Conservation (phyloP, 2,888 invertebrate species). For the Chymomyza fuscimana region DNA sequence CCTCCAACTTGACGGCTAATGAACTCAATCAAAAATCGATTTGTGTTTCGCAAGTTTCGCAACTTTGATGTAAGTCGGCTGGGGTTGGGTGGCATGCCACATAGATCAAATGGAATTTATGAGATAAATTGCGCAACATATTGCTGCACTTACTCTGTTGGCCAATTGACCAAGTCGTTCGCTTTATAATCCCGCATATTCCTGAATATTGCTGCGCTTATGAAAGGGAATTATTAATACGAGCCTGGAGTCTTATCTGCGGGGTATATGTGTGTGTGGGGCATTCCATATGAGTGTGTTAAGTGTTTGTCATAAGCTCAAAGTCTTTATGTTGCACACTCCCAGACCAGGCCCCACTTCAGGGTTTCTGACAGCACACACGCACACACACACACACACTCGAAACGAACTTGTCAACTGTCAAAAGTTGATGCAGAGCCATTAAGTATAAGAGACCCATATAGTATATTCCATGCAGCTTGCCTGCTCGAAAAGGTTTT, state of each 20-base stretch:
- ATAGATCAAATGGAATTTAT: slow-evolving; percentile 75
- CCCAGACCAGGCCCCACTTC: neutral
- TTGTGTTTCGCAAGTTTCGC: slow-evolving; percentile 57
- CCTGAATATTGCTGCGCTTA: slow-evolving; percentile 21
- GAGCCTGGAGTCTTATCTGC: slow-evolving; percentile 22
- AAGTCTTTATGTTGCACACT: slow-evolving; percentile 37
- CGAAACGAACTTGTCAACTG: slow-evolving; percentile 70
- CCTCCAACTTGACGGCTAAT: slow-evolving; percentile 59
- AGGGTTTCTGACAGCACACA: slow-evolving; percentile 34
- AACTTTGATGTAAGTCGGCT: slow-evolving; percentile 8
- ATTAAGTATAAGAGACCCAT: slow-evolving; percentile 67
- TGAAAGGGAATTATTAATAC: slow-evolving; percentile 77
- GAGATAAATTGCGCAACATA: slow-evolving; percentile 67
- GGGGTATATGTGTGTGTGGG: slow-evolving; percentile 4
- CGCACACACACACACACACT: no score
- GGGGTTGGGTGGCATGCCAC: slow-evolving; percentile 6
- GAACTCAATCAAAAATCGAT: slow-evolving; percentile 79
- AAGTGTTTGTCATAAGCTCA: slow-evolving; percentile 56
- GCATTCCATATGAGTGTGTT: slow-evolving; percentile 15
- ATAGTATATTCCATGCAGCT: slow-evolving; percentile 39
- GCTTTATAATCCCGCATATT: neutral
- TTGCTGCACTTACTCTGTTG: slow-evolving; percentile 41
- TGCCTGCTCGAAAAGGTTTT: neutral
- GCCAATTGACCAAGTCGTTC: slow-evolving; percentile 39
- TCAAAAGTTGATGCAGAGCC: slow-evolving; percentile 69